Conservation (phyloP, 2,888 invertebrate species). For the Seladonia tumulorum region DNA sequence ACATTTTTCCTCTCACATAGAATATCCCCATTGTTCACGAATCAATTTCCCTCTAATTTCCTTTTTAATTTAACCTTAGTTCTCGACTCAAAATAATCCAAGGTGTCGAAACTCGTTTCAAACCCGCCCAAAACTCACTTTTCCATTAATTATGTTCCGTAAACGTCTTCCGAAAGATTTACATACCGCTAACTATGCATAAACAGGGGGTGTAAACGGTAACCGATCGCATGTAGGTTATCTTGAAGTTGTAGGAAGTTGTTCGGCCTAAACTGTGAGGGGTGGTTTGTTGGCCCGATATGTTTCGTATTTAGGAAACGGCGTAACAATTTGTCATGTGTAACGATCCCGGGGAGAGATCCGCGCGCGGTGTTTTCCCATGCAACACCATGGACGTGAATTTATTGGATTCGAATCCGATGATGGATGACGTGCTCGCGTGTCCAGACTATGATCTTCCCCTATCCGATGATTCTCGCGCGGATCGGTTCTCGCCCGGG, state of each 20-base stretch:
- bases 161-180: background rate
- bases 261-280: background rate
- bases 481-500: background rate
- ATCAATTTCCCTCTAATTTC: too few relatives aligned
- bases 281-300: background rate
- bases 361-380: slow-evolving; percentile 11
- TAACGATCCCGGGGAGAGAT: slow-evolving; percentile 3
- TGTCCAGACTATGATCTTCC: slow-evolving; percentile 12
- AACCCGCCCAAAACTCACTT: background rate
- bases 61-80: background rate
- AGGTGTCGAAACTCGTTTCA: background rate
- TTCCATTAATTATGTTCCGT: background rate
- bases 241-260: background rate
- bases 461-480: slow-evolving; percentile 4
- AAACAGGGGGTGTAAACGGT: background rate
- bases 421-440: slow-evolving; percentile 38
- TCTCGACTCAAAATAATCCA: background rate
- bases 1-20: background rate
- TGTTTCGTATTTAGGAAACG: slow-evolving; percentile 23
- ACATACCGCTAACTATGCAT: background rate
- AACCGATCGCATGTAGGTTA: background rate
- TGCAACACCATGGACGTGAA: slow-evolving; percentile 32
- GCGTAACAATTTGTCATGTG: slow-evolving; percentile 35
- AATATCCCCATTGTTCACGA: too few relatives aligned
- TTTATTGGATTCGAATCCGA: slow-evolving; percentile 42